Evolutionary conservation across 2,888 invertebrate genomes (phyloP).

Genomic region (Candidula unifasciata): DNA sequence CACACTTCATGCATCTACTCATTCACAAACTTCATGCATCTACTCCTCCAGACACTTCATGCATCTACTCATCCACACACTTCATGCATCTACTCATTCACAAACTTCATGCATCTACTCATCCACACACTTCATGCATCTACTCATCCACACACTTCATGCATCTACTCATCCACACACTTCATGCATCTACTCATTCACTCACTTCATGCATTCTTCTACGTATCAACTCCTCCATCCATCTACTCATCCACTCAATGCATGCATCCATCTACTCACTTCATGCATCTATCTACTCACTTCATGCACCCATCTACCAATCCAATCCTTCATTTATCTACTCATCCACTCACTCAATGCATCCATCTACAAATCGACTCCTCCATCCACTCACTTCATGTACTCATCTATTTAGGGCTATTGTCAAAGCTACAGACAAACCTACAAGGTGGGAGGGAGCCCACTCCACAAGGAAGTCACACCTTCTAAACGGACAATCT

Average conservation of each 20-base stretch:
- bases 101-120: neutral
- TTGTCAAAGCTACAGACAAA: slow-evolving; percentile 43
- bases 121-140: neutral
- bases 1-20: no score
- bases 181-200: no score
- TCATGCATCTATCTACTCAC: neutral
- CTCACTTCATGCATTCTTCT: no score
- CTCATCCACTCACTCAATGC: neutral
- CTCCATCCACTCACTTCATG: neutral
- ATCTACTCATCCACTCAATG: no score
- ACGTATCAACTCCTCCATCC: no score
- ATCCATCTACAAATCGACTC: neutral
- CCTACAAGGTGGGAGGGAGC: slow-evolving; percentile 91
- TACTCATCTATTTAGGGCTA: neutral
- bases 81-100: no score
- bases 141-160: neutral
- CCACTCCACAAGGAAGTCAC: slow-evolving; percentile 96
- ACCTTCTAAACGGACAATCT: slow-evolving; percentile 94
- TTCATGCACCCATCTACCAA: neutral
- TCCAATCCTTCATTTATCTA: neutral
- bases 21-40: no score
- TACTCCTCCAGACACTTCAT: no score
- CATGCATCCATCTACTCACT: no score
- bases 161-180: neutral
- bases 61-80: no score